phyloP scores from a whole-genome alignment of 2,797 vertebrate genomes.

The Cyclopterus lumpus region DNA sequence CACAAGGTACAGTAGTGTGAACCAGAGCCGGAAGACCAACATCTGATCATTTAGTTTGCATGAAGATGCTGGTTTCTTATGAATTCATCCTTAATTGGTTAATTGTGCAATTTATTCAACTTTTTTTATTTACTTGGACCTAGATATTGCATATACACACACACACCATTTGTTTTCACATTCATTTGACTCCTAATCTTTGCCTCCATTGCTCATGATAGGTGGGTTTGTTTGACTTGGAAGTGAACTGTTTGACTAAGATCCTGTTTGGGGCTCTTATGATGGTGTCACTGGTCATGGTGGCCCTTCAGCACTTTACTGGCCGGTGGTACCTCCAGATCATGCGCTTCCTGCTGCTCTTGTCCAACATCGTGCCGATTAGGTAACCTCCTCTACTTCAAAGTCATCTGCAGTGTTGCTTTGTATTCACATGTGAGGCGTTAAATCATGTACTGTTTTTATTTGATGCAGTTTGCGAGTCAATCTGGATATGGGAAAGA shows the following conservation, averaged over 20 bases:
- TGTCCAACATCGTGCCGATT: conserved; percentile 98
- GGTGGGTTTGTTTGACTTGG: conserved; percentile 97
- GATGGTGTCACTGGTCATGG: conserved; percentile 97
- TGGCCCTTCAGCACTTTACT: conserved; percentile 96
- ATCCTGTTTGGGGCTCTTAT: conserved; percentile 95
- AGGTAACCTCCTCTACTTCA: conserved; percentile 81
- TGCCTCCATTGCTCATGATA: conserved; percentile 60
- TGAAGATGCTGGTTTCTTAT: background rate
- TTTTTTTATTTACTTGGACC: background rate
- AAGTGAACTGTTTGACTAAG: conserved; percentile 98
- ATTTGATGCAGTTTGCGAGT: conserved; percentile 88
- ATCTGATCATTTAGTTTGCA: background rate
- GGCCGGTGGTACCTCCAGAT: conserved; percentile 99
- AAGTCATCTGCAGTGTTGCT: background rate
- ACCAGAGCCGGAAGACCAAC: background rate
- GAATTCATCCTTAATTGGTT: background rate
- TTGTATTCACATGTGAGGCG: background rate
- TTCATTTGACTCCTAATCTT: background rate
- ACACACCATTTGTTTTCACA: background rate
- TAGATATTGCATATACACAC: background rate
- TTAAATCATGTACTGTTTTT: fast-evolving
- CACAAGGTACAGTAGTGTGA: conserved; percentile 89
- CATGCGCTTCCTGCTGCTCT: conserved; percentile 94
- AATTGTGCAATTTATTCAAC: background rate
- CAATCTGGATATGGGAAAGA: conserved; percentile 99